phyloP scores from a whole-genome alignment of 2,113 vertebrate genomes.

The Brachyhypopomus gauderio region DNA sequence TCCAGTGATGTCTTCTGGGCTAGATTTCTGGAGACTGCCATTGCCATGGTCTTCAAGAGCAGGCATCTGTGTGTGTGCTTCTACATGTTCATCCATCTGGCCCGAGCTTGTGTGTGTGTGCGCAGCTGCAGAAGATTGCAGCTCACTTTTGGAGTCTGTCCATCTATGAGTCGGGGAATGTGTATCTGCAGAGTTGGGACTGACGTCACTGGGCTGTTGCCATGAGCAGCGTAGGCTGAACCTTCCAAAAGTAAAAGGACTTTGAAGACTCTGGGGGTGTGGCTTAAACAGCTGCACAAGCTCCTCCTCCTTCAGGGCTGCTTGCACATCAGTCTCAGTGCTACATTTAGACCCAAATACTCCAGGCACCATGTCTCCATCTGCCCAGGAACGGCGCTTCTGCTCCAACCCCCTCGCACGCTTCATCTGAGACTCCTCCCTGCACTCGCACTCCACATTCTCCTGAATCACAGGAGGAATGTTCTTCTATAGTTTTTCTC shows the following conservation, averaged over 20 bases:
- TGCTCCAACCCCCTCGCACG: slow-evolving; percentile 79
- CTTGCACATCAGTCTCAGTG: slow-evolving; percentile 84
- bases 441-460: slow-evolving; percentile 80
- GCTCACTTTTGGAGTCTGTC: no score
- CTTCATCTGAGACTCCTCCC: slow-evolving; percentile 75
- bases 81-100: slow-evolving; percentile 66
- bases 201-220: not conserved
- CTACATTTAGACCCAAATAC: slow-evolving; percentile 74
- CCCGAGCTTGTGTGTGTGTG: no score
- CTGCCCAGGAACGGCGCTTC: slow-evolving; percentile 83
- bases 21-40: slow-evolving; percentile 31
- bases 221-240: slow-evolving; percentile 77
- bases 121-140: slow-evolving; percentile 48
- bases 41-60: slow-evolving; percentile 66
- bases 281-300: slow-evolving; percentile 76
- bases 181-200: not conserved
- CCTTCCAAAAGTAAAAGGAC: slow-evolving; percentile 71
- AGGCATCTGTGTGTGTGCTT: slow-evolving; percentile 76
- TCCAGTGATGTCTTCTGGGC: not conserved
- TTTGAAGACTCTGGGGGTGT: slow-evolving; percentile 59
- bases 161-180: slow-evolving; percentile 14
- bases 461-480: slow-evolving; percentile 71
- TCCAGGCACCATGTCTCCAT: slow-evolving; percentile 70
- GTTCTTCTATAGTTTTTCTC: no score
- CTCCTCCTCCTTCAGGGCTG: slow-evolving; percentile 70